Evolutionary conservation across 2,888 invertebrate species (phyloP), one percentile per base, ranked within the genome.

Genomic region (Calameuta pallipes): DNA sequence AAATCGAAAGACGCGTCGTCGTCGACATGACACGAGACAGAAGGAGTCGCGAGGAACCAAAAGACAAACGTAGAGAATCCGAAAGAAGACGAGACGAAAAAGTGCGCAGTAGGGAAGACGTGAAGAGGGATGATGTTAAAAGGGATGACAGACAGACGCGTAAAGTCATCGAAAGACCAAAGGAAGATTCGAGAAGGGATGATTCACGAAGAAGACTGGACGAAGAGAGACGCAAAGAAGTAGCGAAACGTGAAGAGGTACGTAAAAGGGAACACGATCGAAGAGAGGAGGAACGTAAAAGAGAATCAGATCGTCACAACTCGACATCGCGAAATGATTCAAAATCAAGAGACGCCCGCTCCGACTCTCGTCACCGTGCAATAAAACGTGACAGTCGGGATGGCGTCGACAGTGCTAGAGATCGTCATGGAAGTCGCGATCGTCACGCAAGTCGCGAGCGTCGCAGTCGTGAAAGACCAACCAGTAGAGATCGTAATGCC

Each of bases 121-220:
- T 81, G 23, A 86, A 86, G 69, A 87, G 85, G 74, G 90, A 88
- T 12, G 85, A 86, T 78, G 81, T 81, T 88, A 84, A 92, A 89
- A 91, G 94, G 90, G 92, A 93, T 85, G 91, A 93, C 85, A 87
- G 92, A 90, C 81, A 91, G 90, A 68, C 92, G 90, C 78, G 85
- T 34, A 81, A 84, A 76, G 91, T 92, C 77, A 89, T 91, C 80
- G 90, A 92, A 85, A 92, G 75, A 91, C 91, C 81, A 88, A 93
- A 80, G 90, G 92, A 89, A 76, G 88, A 92, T 78, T 88, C 88
- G 85, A 93, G 90, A 90, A 92, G 89, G 85, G 93, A 87, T 87
- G 92, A 89, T 85, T 79, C 78, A 41, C 84, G 84, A 74, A 89
- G 84, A 78, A 88, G 88, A 74, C 30, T 81, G 11, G 90, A 92